Base-by-base conservation (phyloP, 2,113 vertebrate species). In the Tenebrosternarchus preto region DNA sequence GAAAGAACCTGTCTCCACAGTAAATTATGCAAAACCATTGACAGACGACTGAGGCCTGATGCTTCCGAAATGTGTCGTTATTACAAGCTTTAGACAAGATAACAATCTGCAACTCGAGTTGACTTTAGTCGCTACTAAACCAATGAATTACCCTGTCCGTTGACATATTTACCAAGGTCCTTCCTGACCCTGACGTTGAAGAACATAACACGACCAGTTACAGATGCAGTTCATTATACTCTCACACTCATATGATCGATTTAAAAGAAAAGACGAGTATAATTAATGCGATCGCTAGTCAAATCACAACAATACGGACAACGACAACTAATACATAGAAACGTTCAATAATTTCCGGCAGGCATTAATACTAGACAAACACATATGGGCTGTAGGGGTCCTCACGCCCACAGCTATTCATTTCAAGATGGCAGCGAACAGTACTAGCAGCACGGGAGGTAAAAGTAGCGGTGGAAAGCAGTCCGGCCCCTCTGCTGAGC, bases 371-470 rank as follows among this genome's bases (percentile, higher is more conserved):
- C 12, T 50, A 50, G 43, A 50, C 43, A 50, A 50, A 50, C 43
- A 50, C 43, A 15, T 50, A 50, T 15, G 53, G 59, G 57, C 80
- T 57, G 15, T 36, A 36, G 72, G 36, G 87, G 86, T 85, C 86
- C 83, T 88, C 16, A 46, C 55, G 11, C 16, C n/a, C 24, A 24
- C 31, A 16, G 36, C 19, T 6, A 6, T 75, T 63, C 72, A 82
- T 91, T 92, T 84, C 89, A 93, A 91, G 88, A 94, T 94, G 93
- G 92, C 93, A 89, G 89, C 93, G 86, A 94, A 90, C 92, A 89
- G 92, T 78, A 89, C 88, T 70, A 83, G 73, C 89, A 91, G 87
- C 91, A 91, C 91, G 90, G 90, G 68, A 69, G 87, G 69, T 83
- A 93, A 93, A 87, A 85, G 63, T 70, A 1, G 75, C 43, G 88